A percentile compares a stretch with the other conserved stretches of the same genome.
These are phyloP conservation scores for Zelostemma sp. DNA, from an alignment of 1,140 invertebrate genomes.

Conservation along the genomic window DNA sequence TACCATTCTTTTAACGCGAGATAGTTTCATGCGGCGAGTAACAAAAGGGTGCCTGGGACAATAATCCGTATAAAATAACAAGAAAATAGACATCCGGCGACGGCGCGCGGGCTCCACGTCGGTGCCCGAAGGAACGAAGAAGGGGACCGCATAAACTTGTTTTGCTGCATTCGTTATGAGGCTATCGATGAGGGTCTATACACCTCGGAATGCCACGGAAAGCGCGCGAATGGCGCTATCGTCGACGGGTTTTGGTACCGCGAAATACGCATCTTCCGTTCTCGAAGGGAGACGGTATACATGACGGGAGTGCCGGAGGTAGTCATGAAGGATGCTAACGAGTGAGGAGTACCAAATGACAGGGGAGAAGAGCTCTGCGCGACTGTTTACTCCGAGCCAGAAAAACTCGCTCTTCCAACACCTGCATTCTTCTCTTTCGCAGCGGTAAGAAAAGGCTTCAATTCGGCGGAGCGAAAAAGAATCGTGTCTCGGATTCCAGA, in stretches of 20 bases:
- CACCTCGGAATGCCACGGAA: slow-evolving; percentile 41
- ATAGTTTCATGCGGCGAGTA: background rate
- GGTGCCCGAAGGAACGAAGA: slow-evolving; percentile 12
- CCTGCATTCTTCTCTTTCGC: too few relatives aligned
- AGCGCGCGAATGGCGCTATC: slow-evolving; percentile 13
- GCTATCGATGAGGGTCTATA: slow-evolving; percentile 32
- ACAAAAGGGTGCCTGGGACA: slow-evolving; percentile 5
- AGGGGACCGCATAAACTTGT: slow-evolving; percentile 30
- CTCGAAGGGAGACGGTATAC: too few relatives aligned
- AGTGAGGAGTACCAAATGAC: too few relatives aligned
- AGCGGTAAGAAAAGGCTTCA: too few relatives aligned
- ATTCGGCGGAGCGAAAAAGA: too few relatives aligned
- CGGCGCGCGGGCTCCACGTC: slow-evolving; percentile 2
- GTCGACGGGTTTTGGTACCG: background rate
- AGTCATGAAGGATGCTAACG: too few relatives aligned
- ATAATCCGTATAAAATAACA: slow-evolving; percentile 14
- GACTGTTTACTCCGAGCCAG: too few relatives aligned
- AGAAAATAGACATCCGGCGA: slow-evolving; percentile 31
- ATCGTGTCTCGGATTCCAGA: too few relatives aligned
- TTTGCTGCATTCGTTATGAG: slow-evolving; percentile 29
- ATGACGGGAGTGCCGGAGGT: too few relatives aligned
- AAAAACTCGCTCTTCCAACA: too few relatives aligned
- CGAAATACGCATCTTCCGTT: too few relatives aligned
- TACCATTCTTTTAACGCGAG: background rate
- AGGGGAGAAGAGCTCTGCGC: too few relatives aligned